Evolutionary conservation across 2,888 invertebrate genomes (phyloP).

Genomic region (Julus scandinavius): DNA sequence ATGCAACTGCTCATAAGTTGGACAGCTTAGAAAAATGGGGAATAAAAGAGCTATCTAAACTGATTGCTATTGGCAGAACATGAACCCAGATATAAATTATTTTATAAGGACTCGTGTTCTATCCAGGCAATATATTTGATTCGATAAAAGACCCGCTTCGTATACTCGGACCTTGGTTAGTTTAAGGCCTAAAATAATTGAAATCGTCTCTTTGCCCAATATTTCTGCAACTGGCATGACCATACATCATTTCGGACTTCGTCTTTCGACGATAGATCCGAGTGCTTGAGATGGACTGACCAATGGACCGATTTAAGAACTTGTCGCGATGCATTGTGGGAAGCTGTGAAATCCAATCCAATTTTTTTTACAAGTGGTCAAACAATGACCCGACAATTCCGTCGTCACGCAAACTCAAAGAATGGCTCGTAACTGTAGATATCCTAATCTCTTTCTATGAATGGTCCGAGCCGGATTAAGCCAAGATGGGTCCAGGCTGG

Average conservation of each 20-base stretch:
- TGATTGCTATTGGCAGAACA: too few species aligned
- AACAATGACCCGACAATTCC: neutral
- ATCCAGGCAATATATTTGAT: neutral
- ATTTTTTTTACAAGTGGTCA: neutral
- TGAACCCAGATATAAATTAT: too few species aligned
- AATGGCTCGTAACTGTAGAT: too few species aligned
- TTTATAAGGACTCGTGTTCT: neutral
- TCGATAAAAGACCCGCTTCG: neutral
- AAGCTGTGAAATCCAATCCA: neutral
- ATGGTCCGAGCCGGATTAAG: too few species aligned
- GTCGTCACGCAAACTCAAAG: too few species aligned
- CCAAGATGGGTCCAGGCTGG: too few species aligned
- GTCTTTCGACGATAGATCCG: neutral
- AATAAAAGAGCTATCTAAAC: too few species aligned
- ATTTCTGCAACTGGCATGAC: conserved; percentile 1
- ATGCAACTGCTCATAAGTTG: too few species aligned
- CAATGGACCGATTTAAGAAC: neutral
- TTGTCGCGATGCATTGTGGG: neutral
- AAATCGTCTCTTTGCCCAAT: neutral
- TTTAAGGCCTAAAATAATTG: neutral
- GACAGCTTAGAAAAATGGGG: too few species aligned
- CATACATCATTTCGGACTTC: neutral
- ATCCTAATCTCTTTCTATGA: too few species aligned
- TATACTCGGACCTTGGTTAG: neutral
- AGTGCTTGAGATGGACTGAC: neutral